Base-by-base conservation (phyloP, 2,113 vertebrate species). In the Nibea coibor region DNA sequence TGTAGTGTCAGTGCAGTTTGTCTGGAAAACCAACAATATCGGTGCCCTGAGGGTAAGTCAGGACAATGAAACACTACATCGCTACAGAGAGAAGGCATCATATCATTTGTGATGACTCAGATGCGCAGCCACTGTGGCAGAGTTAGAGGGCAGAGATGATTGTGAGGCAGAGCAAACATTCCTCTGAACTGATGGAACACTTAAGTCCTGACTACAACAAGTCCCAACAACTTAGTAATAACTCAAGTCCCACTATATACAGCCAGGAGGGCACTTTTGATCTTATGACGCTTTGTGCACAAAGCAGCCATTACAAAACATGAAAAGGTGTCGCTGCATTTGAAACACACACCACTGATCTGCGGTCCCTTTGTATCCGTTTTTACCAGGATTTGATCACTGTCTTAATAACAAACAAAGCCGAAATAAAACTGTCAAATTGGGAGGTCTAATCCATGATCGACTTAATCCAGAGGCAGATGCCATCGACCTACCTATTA, bases 101-200 rank as follows among this genome's bases (percentile, higher is more conserved):
- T 73, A 86, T 82, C n/a, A 57, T 80, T 88, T 89, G 80, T 88
- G 85, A 89, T 92, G 92, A 94, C 86, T 91, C 87, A 89, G 90
- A 83, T 87, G 75, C 65, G 87, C 78, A 92, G 75, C 70, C 75
- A 72, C 81, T 57, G 70, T 81, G 72, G 75, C 81, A 70, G 64
- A 86, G 78, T 81, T 90, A 82, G 86, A 93, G 91, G 88, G 86
- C 81, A 90, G 81, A 65, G 67, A 85, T 87, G 75, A 89, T 83
- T 43, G 56, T 51, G 72, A 79, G 72, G 81, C 61, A 78, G 78
- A 69, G 74, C 42, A 80, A 70, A 82, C 53, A 85, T 75, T 87
- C 57, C 79, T 82, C 68, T 80, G 66, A 86, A 82, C 64, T 72
- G 57, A 84, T 69, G 72, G 39, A 79, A 59, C 70, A 42, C 43